These are phyloP conservation scores for Leucopsar rothschildi DNA, from an alignment of 2,113 vertebrate species.

Conservation along the genomic window DNA sequence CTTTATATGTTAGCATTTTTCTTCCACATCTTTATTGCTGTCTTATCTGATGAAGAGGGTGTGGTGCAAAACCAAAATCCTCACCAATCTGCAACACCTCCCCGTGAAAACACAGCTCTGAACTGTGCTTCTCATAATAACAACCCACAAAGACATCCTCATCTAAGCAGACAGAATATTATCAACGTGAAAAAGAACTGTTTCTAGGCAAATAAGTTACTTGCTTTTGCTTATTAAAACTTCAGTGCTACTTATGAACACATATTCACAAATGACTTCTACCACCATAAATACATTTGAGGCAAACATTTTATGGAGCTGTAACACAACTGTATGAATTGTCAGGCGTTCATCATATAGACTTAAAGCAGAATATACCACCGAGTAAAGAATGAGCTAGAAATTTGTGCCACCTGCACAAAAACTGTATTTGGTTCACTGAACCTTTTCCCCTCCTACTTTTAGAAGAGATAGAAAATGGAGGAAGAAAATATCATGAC, in stretches of 20 bases:
- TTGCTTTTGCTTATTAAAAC: background rate
- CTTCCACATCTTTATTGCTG: background rate
- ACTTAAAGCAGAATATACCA: background rate
- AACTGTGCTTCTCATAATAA: background rate
- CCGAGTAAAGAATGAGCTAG: background rate
- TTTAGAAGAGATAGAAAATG: background rate
- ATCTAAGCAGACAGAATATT: background rate
- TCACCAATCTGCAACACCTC: constrained; percentile 29
- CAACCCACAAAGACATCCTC: background rate
- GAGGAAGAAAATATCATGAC: background rate
- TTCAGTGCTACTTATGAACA: background rate
- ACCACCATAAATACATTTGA: background rate
- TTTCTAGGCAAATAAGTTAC: background rate
- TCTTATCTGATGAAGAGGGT: constrained; percentile 75
- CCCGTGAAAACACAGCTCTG: background rate
- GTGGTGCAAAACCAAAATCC: constrained; percentile 55
- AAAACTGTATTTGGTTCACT: background rate
- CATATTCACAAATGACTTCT: background rate
- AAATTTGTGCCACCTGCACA: background rate
- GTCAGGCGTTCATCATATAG: background rate
- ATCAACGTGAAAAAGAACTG: background rate
- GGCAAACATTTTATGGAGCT: background rate
- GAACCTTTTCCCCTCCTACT: background rate
- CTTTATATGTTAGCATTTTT: background rate
- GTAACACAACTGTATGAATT: background rate